Evolutionary conservation across 2,888 invertebrate genomes (phyloP), one percentile per base, ranked within the genome.

Genomic region (Lypha dubia): DNA sequence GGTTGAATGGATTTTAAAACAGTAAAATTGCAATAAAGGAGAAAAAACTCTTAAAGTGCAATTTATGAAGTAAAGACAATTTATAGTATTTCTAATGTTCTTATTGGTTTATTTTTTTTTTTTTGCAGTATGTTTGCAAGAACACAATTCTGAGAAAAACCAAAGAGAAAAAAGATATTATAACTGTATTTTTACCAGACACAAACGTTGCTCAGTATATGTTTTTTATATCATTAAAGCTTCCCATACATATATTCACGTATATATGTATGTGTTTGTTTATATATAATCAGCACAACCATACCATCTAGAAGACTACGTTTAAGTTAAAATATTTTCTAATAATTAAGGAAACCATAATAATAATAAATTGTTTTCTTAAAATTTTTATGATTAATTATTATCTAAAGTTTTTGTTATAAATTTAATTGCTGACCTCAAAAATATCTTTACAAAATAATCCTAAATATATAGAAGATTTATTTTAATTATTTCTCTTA

Each of bases 1-100:
- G 77, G 60, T 77, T 81, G 81, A 81, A 81, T 84, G 81, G 77
- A 62, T 84, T 80, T 84, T 28, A 58, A 77, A 77, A 77, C 62
- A 80, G 76, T 84, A 68, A 84, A 76, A 63, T 75, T 79, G 68
- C 49, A 60, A 49, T 77, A 35, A 28, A 53, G 38, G 44, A 38
- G n/a, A 53, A 41, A 60, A 67, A 67, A 62, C 22, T 8, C 24
- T 44, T 38, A 56, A 56, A 35, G 22, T 41, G 24, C 28, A 71
- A 8, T 44, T 58, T 67, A 65, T 65, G 46, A 65, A 73, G 73
- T 71, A 35, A 79, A 65, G 71, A 79, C 35, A 63, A 79, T 73
- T 67, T 73, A 67, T 49, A 58, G 38, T 38, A 24, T 15, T 44
- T 44, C 62, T 44, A 20, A 3, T 49, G 2, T 28, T 20, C 4